Evolutionary conservation across 2,888 invertebrate genomes (phyloP).

Genomic region (Dorcus parallelipipedus): DNA sequence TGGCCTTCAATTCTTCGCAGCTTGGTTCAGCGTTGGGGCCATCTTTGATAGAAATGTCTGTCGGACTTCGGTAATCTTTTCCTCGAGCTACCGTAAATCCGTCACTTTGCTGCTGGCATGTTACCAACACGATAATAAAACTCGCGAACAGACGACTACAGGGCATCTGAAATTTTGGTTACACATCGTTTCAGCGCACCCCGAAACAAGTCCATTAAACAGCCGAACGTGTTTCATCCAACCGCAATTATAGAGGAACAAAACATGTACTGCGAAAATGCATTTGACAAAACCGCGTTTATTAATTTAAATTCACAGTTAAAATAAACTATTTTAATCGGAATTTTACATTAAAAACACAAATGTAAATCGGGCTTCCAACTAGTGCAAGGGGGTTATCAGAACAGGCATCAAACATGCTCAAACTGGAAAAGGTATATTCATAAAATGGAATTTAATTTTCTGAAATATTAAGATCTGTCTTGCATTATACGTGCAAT

Average conservation of each 20-base stretch:
- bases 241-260: neutral
- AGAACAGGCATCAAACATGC: too few species aligned
- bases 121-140: constrained; percentile 34
- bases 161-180: constrained; percentile 38
- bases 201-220: neutral
- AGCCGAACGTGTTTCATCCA: neutral
- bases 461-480: too few species aligned
- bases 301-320: too few species aligned
- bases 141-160: constrained; percentile 33
- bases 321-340: too few species aligned
- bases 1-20: constrained; percentile 82
- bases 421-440: too few species aligned
- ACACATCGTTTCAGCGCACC: too few species aligned
- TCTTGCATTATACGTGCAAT: too few species aligned
- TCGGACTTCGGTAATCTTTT: constrained; percentile 37
- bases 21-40: constrained; percentile 67
- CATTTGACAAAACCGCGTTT: too few species aligned
- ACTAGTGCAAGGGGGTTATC: too few species aligned
- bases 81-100: constrained; percentile 38
- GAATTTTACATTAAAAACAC: too few species aligned
- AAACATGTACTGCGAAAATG: neutral
- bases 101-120: constrained; percentile 33
- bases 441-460: too few species aligned
- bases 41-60: constrained; percentile 41
- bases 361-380: too few species aligned